Conservation (phyloP, 2,888 invertebrate genomes). For the Melipona bicolor region DNA sequence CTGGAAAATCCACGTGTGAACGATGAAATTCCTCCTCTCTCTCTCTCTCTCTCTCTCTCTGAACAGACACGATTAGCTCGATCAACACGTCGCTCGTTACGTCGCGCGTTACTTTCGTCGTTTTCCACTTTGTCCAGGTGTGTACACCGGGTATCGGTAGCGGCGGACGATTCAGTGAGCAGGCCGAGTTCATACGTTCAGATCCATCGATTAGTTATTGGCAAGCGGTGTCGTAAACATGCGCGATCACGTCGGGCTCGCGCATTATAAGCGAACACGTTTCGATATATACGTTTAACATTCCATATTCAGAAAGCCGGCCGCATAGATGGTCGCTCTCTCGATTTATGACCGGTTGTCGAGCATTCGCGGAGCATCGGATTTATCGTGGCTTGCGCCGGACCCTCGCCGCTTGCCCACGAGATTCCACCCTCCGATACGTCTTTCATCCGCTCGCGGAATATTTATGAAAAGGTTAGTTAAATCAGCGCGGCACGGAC, state of each 20-base stretch:
- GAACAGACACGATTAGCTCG: background rate
- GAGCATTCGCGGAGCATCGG: conserved; percentile 67
- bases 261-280: conserved; percentile 61
- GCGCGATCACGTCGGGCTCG: conserved; percentile 22
- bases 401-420: conserved; percentile 40
- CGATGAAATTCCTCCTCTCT: background rate
- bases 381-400: conserved; percentile 70
- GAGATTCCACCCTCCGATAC: background rate
- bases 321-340: conserved; percentile 70
- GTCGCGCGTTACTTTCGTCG: background rate
- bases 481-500: background rate
- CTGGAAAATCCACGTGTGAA: background rate
- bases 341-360: conserved; percentile 73
- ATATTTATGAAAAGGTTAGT: conserved; percentile 52
- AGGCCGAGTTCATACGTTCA: conserved; percentile 41
- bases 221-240: conserved; percentile 66
- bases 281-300: conserved; percentile 60
- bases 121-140: background rate
- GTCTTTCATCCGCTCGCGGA: conserved; percentile 62
- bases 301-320: conserved; percentile 66
- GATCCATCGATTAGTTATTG: conserved; percentile 65
- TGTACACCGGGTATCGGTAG: background rate
- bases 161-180: conserved; percentile 8
- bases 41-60: no score
- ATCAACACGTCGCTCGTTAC: background rate